Conservation (phyloP, 2,113 vertebrate genomes). For the Brienomyrus brachyistius region DNA sequence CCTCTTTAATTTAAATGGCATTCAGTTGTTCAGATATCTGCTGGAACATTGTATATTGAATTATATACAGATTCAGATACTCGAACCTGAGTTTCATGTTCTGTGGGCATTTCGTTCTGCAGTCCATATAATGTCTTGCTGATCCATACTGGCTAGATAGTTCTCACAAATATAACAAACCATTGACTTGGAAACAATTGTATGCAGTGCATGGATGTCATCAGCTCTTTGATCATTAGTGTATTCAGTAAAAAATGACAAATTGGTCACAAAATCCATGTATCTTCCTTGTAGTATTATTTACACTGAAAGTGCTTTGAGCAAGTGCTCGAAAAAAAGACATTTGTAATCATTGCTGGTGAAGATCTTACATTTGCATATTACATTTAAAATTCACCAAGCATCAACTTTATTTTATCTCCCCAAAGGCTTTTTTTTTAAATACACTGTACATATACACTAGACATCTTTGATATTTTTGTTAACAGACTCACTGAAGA, state of each 20-base stretch:
- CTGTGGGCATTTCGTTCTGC: neutral
- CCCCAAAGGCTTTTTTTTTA: neutral
- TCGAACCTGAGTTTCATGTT: neutral
- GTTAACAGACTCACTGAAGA: neutral
- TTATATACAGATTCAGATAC: neutral
- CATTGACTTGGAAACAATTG: neutral
- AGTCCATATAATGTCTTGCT: neutral
- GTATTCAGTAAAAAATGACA: neutral
- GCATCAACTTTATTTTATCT: neutral
- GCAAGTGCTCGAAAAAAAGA: neutral
- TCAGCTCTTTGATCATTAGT: neutral
- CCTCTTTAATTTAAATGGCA: neutral
- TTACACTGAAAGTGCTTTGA: neutral
- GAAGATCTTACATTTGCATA: neutral
- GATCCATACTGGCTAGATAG: neutral
- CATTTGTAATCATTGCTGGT: neutral
- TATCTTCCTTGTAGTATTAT: neutral
- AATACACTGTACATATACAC: neutral
- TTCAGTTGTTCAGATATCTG: neutral
- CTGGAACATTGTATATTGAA: neutral
- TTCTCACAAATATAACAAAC: neutral
- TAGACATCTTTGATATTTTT: neutral
- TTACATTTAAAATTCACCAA: neutral
- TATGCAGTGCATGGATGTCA: neutral
- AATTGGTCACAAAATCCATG: neutral